Evolutionary conservation across 2,888 invertebrate species (phyloP), one percentile per base, ranked within the genome.

Genomic region (Andricus curvator): DNA sequence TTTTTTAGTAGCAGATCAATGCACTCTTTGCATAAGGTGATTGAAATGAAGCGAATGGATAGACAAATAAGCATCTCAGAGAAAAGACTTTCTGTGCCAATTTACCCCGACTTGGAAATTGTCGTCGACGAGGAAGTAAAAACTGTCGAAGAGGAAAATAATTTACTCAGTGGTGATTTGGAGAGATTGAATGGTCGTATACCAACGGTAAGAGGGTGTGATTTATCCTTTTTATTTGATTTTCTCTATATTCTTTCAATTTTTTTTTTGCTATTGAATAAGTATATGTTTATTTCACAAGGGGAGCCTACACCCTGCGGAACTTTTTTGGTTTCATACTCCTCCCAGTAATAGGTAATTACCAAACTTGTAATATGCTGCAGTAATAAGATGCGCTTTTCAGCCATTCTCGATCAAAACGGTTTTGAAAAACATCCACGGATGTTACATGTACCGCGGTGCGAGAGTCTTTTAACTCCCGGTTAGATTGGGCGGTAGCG

Each of bases 141-240:
- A 70, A 85, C 88, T 48, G 88, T 89, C 33, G 92, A 92, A 79
- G 92, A 92, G 81, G 92, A 92, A 83, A 92, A 92, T 80, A 91
- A 91, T 87, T 86, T 92, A 51, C 87, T 92, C 11, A 81, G 79
- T 79, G 92, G 92, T 78, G 90, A 91, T 79, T 88, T 88, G 60
- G 91, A 91, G 65, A 88, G 92, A 48, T 84, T 91, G 48, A 91
- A 92, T 33, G 91, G 92, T 74, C 88, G 90, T 81, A 89, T 91
- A 81, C 90, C 91, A 22, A 91, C 91, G 84, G 92, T 92, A 79
- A 84, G 87, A 81, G 20, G 33, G 86, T 82, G 4, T 9, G 13
- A 67, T 41, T 70, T 51, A 29, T 51, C n/a, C 17, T 56, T 56
- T 67, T 41, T 41, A 33, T n/a, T 65, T 20, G 17, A 17, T 65